A percentile compares a stretch with the other conserved stretches of the same genome.
phyloP scores from a whole-genome alignment of 2,797 vertebrate species.

The Sphenodon punctatus region DNA sequence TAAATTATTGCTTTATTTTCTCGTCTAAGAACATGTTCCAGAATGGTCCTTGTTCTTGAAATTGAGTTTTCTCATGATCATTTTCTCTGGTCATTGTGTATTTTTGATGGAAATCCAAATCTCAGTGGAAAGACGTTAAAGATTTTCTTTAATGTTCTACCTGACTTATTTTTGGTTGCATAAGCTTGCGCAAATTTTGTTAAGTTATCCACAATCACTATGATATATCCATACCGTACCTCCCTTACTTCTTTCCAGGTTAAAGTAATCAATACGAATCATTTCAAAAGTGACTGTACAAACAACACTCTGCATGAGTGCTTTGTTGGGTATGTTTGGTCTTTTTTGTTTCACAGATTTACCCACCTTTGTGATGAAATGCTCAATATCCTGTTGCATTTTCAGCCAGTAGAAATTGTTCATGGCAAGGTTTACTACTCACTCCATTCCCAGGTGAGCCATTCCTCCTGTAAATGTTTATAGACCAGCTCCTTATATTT shows the following conservation, averaged over 20 bases:
- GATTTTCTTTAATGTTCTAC: not conserved
- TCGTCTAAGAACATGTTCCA: too few species aligned
- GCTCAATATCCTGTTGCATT: not conserved
- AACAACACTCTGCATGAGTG: not conserved
- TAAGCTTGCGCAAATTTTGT: not conserved
- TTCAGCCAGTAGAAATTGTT: too few species aligned
- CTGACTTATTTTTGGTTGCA: not conserved
- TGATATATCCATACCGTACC: not conserved
- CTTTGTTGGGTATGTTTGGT: not conserved
- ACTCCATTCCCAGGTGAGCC: too few species aligned
- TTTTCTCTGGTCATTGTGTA: not conserved
- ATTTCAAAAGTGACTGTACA: not conserved
- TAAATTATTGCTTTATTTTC: too few species aligned
- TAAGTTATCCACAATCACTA: not conserved
- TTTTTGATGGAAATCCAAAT: not conserved
- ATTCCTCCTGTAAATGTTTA: too few species aligned
- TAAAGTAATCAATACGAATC: not conserved
- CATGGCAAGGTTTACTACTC: too few species aligned
- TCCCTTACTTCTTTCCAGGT: not conserved
- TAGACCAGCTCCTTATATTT: too few species aligned
- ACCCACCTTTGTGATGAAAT: not conserved
- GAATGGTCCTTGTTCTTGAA: too few species aligned
- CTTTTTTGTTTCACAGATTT: not conserved
- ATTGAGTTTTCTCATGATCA: constrained; percentile 30
- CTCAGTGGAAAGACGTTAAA: not conserved